phyloP scores from a whole-genome alignment of 2,888 invertebrate genomes.

The Antheraea yamamai region DNA sequence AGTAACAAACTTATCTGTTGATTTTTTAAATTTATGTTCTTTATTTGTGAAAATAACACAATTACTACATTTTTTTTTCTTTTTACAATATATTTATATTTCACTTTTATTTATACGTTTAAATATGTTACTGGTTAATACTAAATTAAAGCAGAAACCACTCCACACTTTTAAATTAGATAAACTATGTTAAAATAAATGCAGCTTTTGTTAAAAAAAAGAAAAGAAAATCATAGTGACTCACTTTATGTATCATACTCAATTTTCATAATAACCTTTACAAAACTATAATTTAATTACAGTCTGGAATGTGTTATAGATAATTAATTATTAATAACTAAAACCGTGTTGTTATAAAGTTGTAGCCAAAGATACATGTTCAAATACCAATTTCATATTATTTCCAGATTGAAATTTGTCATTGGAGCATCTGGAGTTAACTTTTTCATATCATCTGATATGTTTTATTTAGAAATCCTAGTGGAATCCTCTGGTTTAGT shows the following conservation, averaged over 20 bases:
- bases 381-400: not conserved
- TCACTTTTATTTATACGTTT: too few species aligned
- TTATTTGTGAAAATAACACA: too few species aligned
- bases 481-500: conserved; percentile 92
- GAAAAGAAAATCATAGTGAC: not conserved
- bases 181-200: not conserved
- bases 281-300: not conserved
- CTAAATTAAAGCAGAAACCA: too few species aligned
- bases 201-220: too few species aligned
- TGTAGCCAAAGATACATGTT: not conserved
- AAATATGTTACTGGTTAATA: too few species aligned
- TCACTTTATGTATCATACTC: not conserved
- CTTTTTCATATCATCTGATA: conserved; percentile 96
- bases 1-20: too few species aligned
- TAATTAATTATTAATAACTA: too few species aligned
- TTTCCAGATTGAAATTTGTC: conserved; percentile 90
- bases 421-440: conserved; percentile 90
- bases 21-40: too few species aligned
- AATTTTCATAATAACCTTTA: not conserved
- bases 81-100: too few species aligned
- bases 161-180: not conserved
- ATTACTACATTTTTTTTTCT: too few species aligned
- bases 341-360: not conserved
- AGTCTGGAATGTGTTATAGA: not conserved
- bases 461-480: conserved; percentile 97